Evolutionary conservation across 2,888 invertebrate genomes (phyloP).

Genomic region (Drosophila meridiana): DNA sequence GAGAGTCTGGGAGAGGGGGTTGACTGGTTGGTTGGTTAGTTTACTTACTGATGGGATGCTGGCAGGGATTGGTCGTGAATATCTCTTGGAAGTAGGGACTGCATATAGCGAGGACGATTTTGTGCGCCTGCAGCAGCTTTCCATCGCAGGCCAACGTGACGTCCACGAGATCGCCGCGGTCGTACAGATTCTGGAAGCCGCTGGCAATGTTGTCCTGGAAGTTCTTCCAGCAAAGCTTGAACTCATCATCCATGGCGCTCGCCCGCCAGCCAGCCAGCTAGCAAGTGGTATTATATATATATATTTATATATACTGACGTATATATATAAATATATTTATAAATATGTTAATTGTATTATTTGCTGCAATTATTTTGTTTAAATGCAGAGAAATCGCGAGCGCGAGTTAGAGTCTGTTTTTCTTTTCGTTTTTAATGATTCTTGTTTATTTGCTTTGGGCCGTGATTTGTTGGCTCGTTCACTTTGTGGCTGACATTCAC

Average conservation of each 20-base stretch:
- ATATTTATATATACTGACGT: background rate
- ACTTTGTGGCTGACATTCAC: conserved; percentile 76
- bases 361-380: conserved; percentile 29
- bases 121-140: conserved; percentile 86
- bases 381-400: conserved; percentile 30
- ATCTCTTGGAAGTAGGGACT: conserved; percentile 86
- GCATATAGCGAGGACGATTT: conserved; percentile 86
- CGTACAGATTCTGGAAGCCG: conserved; percentile 85
- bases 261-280: conserved; percentile 31
- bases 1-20: background rate
- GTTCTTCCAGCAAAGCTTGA: conserved; percentile 85
- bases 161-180: conserved; percentile 86
- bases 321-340: conserved; percentile 5
- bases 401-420: conserved; percentile 47
- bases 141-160: conserved; percentile 86
- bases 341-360: conserved; percentile 2
- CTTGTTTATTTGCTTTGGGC: conserved; percentile 76
- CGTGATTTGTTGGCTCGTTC: conserved; percentile 66
- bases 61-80: conserved; percentile 85
- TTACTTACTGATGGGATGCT: conserved; percentile 85
- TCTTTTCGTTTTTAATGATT: conserved; percentile 62
- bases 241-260: conserved; percentile 84
- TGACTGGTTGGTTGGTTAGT: background rate
- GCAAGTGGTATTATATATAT: background rate
- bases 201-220: conserved; percentile 85